Base-by-base conservation (phyloP, 2,888 invertebrate genomes). In the Acronicta alni region DNA sequence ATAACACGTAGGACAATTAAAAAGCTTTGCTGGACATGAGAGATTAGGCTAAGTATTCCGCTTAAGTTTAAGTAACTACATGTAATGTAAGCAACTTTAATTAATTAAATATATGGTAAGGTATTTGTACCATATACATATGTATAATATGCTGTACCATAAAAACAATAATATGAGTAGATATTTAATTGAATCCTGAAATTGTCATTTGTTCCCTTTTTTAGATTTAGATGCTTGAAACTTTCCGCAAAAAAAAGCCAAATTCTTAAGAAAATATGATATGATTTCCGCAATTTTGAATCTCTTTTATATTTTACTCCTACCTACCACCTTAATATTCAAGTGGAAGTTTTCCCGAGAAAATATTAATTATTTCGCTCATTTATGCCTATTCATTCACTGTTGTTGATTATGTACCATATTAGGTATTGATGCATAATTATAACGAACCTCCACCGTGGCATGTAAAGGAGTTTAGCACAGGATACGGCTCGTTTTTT, bases 141-240 rank as follows among this genome's bases (percentile, higher is more conserved):
- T n/a, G n/a, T n/a, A n/a, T n/a, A n/a, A 9, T 74, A 79, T 83
- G 85, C 84, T 85, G 85, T 85, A 84, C 78, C 79, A 80, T 83
- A 76, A 84, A 83, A 81, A 85, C 85, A 85, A 85, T 85, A 85
- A 85, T 77, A 77, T 71, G 54, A 80, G 79, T 85, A 85, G 83
- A 71, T 46, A 64, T 38, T 54, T 60, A 26, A 47, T 57, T 45
- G 59, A 57, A 51, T 37, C 45, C 52, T 57, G 51, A 53, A 47
- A 62, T 38, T 60, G 43, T 57, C 45, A 46, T 51, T 32, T 64
- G 48, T 54, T 59, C 43, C 49, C 42, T 58, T 41, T 17, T 10
- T 61, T 65, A 75, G 45, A 57, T 51, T 52, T 55, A 75, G 44
- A 37, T 30, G 9, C 43, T 20, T 37, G 41, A 16, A 38, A 1